Base-by-base conservation (phyloP, 1,140 invertebrate species). In the Drosophila lowei region DNA sequence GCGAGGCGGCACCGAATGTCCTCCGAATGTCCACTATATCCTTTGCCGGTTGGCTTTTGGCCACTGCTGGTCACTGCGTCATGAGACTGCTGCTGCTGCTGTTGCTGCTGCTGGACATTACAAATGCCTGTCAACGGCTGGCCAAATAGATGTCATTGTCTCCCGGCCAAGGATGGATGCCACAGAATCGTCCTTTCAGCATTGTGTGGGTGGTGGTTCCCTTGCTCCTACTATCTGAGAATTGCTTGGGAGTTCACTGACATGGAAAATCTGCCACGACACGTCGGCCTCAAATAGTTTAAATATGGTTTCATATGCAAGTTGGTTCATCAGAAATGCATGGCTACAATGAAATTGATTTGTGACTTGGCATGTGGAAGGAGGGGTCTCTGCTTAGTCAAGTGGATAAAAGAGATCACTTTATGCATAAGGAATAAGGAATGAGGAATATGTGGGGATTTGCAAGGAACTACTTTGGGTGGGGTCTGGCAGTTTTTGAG, bases 141-240 rank as follows among this genome's bases (percentile, higher is more conserved):
- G 52, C 48, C 41, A 59, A 88, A 88, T 88, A 88, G 78, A 88
- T 88, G 53, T 72, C 84, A 61, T 50, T 63, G 64, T 62, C 52
- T 42, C 46, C 47, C 18, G 18, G 49, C 46, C 44, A 23, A 52
- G 56, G 44, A 57, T 48, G 55, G 56, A 49, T 83, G 71, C 64
- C 41, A n/a, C 59, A 61, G 47, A 70, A 52, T 53, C 53, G 54
- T 84, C 77, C 71, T 73, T 54, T 47, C 30, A 28, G 46, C 13
- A 44, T 15, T 53, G 60, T 55, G 77, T 81, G 73, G 77, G 81
- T 34, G 66, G 53, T 43, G 30, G 15, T 6, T 2, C 1, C 18
- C 18, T n/a, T 23, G 23, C 23, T 25, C 23, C 5, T 25, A 5
- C n/a, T 18, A 9, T 25, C n/a, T 25, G 4, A 23, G 50, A 30